Percentiles rank a stretch among this genome's conserved stretches.
These are phyloP conservation scores for Nothoprocta pentlandii DNA, from an alignment of 2,113 vertebrate species.

Conservation along the genomic window DNA sequence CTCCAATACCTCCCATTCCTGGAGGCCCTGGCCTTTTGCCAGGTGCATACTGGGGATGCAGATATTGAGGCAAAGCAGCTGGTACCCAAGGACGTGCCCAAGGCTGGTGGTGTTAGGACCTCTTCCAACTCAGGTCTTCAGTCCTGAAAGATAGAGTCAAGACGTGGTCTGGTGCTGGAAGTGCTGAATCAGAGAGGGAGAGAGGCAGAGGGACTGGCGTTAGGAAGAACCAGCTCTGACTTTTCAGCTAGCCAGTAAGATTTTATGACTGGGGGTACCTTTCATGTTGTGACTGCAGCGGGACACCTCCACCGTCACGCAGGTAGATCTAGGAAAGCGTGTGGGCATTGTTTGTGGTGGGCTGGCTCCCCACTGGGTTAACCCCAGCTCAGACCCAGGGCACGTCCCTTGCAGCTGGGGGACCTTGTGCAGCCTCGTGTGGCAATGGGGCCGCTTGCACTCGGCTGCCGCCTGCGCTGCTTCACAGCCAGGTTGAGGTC, in stretches of 20 bases:
- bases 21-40: background rate
- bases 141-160: background rate
- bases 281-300: background rate
- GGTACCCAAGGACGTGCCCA: background rate
- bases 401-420: background rate
- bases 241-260: background rate
- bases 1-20: accelerated
- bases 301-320: slow-evolving; percentile 47
- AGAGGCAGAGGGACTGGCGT: background rate
- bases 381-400: background rate
- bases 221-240: background rate
- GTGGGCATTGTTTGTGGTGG: background rate
- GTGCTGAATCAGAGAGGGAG: background rate
- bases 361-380: background rate
- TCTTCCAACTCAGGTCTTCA: background rate
- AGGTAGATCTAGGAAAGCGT: slow-evolving; percentile 60
- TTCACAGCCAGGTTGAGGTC: background rate
- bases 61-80: accelerated
- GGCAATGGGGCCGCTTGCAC: background rate
- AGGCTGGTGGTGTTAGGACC: background rate
- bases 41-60: background rate
- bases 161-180: background rate
- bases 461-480: background rate
- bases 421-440: background rate
- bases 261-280: background rate